Conservation (phyloP, 2,888 invertebrate species). For the Chrysolina haemoptera region DNA sequence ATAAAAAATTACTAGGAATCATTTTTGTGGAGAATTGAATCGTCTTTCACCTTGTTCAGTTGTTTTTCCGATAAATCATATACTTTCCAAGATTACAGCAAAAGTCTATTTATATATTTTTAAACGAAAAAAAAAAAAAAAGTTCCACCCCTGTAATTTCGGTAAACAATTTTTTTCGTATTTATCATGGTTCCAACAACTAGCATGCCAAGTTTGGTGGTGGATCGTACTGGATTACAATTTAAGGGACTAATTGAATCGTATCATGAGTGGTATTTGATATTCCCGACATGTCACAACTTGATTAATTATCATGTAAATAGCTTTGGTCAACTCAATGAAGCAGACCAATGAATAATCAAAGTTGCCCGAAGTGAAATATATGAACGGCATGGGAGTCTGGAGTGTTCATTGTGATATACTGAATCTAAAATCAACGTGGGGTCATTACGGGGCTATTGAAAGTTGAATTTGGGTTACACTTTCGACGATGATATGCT, state of each 20-base stretch:
- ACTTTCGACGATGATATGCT: background rate
- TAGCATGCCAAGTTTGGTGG: too few species aligned
- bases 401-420: background rate
- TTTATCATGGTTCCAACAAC: too few species aligned
- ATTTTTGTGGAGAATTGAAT: too few species aligned
- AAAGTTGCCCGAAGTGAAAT: background rate
- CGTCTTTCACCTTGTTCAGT: too few species aligned
- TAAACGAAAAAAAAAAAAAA: too few species aligned
- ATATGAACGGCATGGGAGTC: background rate
- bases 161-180: too few species aligned
- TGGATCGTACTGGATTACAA: too few species aligned
- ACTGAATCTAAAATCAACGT: background rate
- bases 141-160: too few species aligned
- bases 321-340: background rate
- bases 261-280: background rate
- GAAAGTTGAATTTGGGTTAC: background rate
- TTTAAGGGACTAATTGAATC: background rate
- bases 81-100: too few species aligned
- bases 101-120: too few species aligned
- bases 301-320: conserved; percentile 9
- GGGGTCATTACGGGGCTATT: background rate
- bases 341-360: background rate
- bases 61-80: too few species aligned
- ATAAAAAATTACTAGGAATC: too few species aligned
- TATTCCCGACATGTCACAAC: background rate